Base-by-base conservation (phyloP, 2,797 vertebrate genomes). In the Gymnopithys bicolor region DNA sequence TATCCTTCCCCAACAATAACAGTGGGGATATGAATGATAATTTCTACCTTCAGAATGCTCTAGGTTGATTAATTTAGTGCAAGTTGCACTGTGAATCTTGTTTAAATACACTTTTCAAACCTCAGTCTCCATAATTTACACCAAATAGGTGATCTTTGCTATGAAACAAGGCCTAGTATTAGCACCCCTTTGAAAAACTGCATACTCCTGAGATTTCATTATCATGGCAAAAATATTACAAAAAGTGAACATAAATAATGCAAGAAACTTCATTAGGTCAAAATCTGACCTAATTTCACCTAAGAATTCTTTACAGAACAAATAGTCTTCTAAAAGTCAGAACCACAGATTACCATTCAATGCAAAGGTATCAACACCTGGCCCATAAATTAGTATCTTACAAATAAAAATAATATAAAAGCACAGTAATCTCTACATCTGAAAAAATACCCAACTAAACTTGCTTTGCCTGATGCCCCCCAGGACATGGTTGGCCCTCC, bases 391-490 rank as follows among this genome's bases (percentile, higher is more conserved):
- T 73, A 39, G 1, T 28, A 52, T 62, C 5, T 64, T 71, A 77
- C 80, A 90, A 85, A 59, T 19, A 80, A 88, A 90, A 83, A 55
- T 22, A 43, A 63, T 30, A 21, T 67, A n/a, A 25, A 15, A 13
- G 5, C 8, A 15, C 13, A 37, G 2, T 45, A 60, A 70, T 55
- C 4, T 8, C 1, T 7, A 5, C 8, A 1, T 2, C 0, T 3
- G 12, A 32, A 68, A 68, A 64, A 28, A 39, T 15, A 39, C 6
- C 13, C 9, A 64, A 7, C 1, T 10, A 22, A 56, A 43, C 41
- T 18, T 33, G 21, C 12, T 56, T 56, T 56, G 55, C 21, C 32
- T 56, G 21, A 23, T 56, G n/a, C 18, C 21, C 10, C n/a, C 21
- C 32, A 23, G 55, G n/a, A 56, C 55, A 33, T 5, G 8, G n/a